These are phyloP conservation scores for Nematostella vectensis DNA, from an alignment of 92 coral and sea anemone genomes.

Conservation along the genomic window DNA sequence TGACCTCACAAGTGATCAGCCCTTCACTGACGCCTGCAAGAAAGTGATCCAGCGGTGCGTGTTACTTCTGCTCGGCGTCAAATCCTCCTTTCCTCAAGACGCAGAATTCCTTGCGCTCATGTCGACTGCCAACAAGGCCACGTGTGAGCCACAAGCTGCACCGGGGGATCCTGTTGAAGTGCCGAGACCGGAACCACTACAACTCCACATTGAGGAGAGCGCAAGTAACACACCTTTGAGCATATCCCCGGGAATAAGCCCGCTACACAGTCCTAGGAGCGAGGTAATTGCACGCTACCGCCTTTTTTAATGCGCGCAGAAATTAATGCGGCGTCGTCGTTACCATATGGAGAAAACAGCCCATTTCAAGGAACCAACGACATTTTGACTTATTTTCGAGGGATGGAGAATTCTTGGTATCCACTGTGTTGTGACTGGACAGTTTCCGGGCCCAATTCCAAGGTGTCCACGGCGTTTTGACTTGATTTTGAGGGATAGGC, in stretches of 20 bases:
- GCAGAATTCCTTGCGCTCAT: constrained; percentile 42
- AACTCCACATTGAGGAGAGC: constrained; percentile 32
- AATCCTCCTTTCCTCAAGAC: constrained; percentile 64
- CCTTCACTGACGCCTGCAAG: constrained; percentile 58
- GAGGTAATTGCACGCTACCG: no score
- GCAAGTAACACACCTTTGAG: constrained; percentile 38
- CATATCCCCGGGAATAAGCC: constrained; percentile 43
- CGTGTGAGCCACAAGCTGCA: constrained; percentile 6
- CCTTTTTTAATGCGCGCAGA: no score
- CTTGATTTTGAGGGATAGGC: no score
- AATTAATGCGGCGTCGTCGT: no score
- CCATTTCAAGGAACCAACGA: no score
- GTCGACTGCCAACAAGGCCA: constrained; percentile 29
- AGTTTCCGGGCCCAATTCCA: no score
- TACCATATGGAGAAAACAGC: no score
- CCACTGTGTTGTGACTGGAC: no score
- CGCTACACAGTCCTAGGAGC: constrained; percentile 44
- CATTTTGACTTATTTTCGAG: no score
- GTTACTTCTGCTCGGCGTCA: constrained; percentile 70
- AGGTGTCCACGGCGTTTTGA: no score
- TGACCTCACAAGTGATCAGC: no score
- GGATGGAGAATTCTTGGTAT: no score
- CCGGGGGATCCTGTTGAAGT: constrained; percentile 1
- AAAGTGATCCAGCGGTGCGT: constrained; percentile 72
- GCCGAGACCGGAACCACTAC: constrained; percentile 24